Base-by-base conservation (phyloP, 2,888 invertebrate genomes). In the Tetragnatha montana region DNA sequence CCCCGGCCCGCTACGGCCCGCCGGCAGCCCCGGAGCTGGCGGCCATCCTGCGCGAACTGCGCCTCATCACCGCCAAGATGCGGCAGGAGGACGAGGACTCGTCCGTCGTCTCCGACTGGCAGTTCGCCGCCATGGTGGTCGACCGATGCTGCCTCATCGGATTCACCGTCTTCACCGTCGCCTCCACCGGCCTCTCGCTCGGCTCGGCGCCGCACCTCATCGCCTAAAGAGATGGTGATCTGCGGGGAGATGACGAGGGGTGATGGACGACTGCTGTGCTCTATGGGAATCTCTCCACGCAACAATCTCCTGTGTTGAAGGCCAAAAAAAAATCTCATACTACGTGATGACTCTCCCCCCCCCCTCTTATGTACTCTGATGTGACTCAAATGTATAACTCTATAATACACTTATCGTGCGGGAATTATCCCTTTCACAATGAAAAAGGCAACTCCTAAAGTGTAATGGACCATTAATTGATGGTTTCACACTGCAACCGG, bases 101-200 rank as follows among this genome's bases (percentile, higher is more conserved):
- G 94, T 97, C 97, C 94, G 95, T 98, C 94, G 96, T 98, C 94
- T 97, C 93, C 1, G 98, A 99, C 94, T 98, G 98, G 98, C 98
- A 98, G 94, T 99, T 98, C 94, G 98, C 98, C 89, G 98, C 98
- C 92, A 98, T 98, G 97, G 98, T 98, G 93, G 98, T 99, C 93
- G 98, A 99, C 95, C 96, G 97, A 96, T 96, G 98, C 94, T 98
- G 98, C 95, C 95, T 99, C 94, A 97, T 97, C 94, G 96, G 98
- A 94, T 99, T 98, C 95, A 97, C 97, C 91, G 95, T 97, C 94
- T 98, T 98, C 95, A 98, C 98, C 93, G 96, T 98, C 94, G 96
- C 97, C 93, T 97, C 98, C 92, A 98, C 98, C 92, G 96, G 97
- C 93, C 96, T 97, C 92, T 98, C 98, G 94, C 95, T 98, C 93